These are phyloP conservation scores for Perdita meconis DNA, from an alignment of 2,888 invertebrate species.

Conservation along the genomic window DNA sequence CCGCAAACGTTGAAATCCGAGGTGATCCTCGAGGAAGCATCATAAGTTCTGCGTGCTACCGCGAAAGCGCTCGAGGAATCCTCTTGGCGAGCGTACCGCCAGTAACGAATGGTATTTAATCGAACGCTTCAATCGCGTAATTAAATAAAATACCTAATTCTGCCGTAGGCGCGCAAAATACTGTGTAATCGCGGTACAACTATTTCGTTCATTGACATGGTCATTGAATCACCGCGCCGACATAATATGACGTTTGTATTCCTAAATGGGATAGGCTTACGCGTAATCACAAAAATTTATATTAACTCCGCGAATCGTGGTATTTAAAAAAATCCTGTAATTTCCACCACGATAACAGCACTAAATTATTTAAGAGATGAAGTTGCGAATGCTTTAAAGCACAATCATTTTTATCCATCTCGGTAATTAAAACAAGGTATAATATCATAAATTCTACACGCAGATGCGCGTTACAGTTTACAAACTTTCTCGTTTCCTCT, in stretches of 20 bases:
- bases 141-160: constrained; percentile 30
- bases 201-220: constrained; percentile 25
- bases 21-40: neutral
- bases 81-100: neutral
- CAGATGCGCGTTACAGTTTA: no score
- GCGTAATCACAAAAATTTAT: neutral
- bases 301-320: no score
- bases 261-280: neutral
- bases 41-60: neutral
- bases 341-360: no score
- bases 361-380: no score
- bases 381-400: no score
- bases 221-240: neutral
- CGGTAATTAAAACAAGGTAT: no score
- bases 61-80: neutral
- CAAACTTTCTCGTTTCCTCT: no score
- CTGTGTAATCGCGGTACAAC: neutral
- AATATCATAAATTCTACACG: no score
- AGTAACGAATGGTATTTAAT: neutral
- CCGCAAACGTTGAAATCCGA: neutral
- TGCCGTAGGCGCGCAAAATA: constrained; percentile 8
- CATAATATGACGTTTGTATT: neutral
- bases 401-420: no score
- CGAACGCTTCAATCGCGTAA: neutral
- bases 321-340: no score